A percentile compares a stretch with the other conserved stretches of the same genome.
These are phyloP conservation scores for Rattus norvegicus DNA, from an alignment of 2,113 vertebrate species.

Conservation along the genomic window DNA sequence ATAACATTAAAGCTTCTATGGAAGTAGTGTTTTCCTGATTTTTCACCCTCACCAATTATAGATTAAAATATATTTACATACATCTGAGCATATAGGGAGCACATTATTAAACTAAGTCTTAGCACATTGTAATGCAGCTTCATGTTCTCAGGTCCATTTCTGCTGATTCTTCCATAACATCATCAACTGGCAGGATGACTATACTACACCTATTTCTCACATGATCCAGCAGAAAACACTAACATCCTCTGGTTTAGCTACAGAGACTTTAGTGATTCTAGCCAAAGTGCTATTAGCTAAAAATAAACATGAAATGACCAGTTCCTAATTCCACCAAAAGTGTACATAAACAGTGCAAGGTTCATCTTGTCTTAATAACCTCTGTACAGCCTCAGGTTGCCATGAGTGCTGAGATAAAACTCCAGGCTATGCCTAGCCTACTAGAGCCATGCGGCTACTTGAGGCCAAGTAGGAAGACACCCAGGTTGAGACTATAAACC, in stretches of 20 bases:
- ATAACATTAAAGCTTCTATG: neutral
- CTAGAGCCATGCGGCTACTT: neutral
- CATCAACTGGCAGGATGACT: neutral
- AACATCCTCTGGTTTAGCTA: neutral
- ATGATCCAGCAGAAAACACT: neutral
- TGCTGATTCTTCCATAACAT: slow-evolving; percentile 6
- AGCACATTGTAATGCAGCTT: neutral
- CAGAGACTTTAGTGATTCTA: neutral
- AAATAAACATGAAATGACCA: neutral
- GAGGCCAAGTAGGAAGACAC: slow-evolving; percentile 38
- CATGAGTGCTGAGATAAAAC: neutral
- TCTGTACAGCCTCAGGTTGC: neutral
- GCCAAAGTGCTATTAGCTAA: neutral
- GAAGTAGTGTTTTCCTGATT: slow-evolving; percentile 21
- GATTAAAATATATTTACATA: slow-evolving; percentile 29
- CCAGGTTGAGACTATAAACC: slow-evolving; percentile 52
- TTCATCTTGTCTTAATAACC: neutral
- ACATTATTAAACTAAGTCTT: slow-evolving; percentile 44
- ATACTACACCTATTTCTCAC: neutral
- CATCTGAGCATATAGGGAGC: neutral
- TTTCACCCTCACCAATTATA: slow-evolving; percentile 32
- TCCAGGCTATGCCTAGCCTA: neutral
- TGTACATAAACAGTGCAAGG: neutral
- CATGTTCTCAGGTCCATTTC: neutral
- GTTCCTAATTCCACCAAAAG: neutral